Conservation (phyloP, 2,797 vertebrate genomes). For the Clarias platycephalus region DNA sequence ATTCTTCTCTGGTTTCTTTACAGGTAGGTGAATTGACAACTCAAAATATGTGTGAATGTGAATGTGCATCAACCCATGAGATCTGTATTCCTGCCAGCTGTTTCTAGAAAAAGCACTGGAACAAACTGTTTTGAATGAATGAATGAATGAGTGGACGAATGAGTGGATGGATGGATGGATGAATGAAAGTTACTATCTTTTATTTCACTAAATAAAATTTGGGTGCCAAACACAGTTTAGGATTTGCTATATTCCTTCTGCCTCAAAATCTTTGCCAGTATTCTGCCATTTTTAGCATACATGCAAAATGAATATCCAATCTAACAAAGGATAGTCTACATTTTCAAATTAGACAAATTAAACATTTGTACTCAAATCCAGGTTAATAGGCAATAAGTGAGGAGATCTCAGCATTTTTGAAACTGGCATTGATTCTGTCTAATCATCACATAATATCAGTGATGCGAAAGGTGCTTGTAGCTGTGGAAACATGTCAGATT, state of each 20-base stretch:
- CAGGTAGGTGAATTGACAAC: background rate
- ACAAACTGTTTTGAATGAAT: background rate
- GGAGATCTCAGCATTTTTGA: background rate
- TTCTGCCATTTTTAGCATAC: background rate
- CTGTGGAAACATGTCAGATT: conserved; percentile 33
- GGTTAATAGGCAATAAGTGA: background rate
- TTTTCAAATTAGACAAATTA: background rate
- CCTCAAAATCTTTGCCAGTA: background rate
- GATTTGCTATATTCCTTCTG: background rate
- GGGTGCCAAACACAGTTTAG: background rate
- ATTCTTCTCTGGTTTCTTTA: background rate
- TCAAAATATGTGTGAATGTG: background rate
- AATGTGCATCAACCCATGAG: background rate
- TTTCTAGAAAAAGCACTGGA: no score
- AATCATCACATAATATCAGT: conserved; percentile 10
- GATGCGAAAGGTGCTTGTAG: conserved; percentile 21
- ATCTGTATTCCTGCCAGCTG: background rate
- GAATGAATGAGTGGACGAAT: background rate
- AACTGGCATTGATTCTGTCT: background rate
- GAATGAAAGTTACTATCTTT: background rate
- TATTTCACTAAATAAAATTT: background rate
- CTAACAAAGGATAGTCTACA: background rate
- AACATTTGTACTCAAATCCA: background rate
- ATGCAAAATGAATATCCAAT: background rate
- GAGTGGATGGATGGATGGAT: background rate